These are phyloP conservation scores for Anomalospiza imberbis DNA, from an alignment of 2,797 vertebrate genomes.

Conservation along the genomic window DNA sequence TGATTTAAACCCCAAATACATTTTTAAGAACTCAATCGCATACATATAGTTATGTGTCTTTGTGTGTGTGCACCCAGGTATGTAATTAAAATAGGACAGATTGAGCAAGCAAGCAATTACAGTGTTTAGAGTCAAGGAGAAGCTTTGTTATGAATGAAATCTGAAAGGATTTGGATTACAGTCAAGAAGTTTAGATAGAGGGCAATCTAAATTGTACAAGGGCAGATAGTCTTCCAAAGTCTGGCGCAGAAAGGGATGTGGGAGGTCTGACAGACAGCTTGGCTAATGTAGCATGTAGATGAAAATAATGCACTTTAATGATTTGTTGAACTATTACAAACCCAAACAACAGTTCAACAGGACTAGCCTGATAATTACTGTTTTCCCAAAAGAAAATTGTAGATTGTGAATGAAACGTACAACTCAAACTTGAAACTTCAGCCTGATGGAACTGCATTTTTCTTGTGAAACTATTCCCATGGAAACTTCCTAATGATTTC, in stretches of 20 bases:
- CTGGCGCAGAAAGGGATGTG: neutral
- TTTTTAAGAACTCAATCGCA: neutral
- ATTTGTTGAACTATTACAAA: neutral
- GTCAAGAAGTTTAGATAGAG: neutral
- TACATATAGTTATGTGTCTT: neutral
- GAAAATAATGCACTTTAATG: neutral
- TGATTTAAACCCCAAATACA: neutral
- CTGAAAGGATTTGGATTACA: neutral
- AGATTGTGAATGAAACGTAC: neutral
- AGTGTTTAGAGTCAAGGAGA: neutral
- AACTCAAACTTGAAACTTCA: neutral
- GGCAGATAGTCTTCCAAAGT: neutral
- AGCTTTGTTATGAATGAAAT: neutral
- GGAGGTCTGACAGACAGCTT: neutral
- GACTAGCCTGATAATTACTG: neutral
- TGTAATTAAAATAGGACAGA: neutral
- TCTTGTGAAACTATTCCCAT: neutral
- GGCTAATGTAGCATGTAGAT: neutral
- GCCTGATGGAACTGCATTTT: neutral
- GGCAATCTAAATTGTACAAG: neutral
- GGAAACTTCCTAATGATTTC: neutral
- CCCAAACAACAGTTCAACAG: neutral
- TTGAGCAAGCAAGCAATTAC: neutral
- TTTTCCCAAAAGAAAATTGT: neutral
- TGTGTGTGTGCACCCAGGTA: fast-evolving